Evolutionary conservation across 2,888 invertebrate genomes (phyloP).

Genomic region (Melangyna quadrimaculata): DNA sequence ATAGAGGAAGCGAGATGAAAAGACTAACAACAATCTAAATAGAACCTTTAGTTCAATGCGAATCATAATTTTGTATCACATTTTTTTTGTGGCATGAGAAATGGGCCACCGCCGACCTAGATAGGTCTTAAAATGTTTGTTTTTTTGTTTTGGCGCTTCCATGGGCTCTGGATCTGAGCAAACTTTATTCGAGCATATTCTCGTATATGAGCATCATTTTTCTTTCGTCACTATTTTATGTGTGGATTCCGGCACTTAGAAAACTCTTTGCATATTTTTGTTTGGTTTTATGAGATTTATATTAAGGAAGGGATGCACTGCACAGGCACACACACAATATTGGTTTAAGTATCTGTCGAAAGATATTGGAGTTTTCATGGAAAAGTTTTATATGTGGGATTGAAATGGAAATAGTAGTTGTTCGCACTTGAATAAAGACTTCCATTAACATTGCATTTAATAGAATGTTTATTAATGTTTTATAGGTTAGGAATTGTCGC

Average conservation of each 20-base stretch:
- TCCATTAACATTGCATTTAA: constrained; percentile 13
- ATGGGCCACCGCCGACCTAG: constrained; percentile 67
- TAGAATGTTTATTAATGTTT: not conserved
- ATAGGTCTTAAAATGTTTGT: constrained; percentile 19
- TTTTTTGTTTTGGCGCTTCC: constrained; percentile 1
- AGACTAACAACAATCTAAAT: constrained; percentile 32
- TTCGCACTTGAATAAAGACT: constrained; percentile 31
- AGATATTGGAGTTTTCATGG: constrained; percentile 36
- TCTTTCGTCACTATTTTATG: constrained; percentile 62
- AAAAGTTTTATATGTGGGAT: not conserved
- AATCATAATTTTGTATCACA: constrained; percentile 55
- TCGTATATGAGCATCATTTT: constrained; percentile 60
- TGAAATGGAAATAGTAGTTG: constrained; percentile 23
- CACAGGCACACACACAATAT: no score
- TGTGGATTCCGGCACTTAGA: constrained; percentile 61
- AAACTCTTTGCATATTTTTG: constrained; percentile 20
- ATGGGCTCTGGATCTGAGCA: constrained; percentile 20
- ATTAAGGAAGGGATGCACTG: not conserved
- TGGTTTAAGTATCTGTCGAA: constrained; percentile 60
- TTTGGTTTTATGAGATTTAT: not conserved
- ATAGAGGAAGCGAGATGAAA: constrained; percentile 35
- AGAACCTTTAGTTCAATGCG: constrained; percentile 65
- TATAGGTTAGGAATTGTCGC: not conserved
- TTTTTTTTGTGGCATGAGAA: constrained; percentile 58
- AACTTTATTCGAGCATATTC: constrained; percentile 52